Percentiles rank a stretch among this genome's conserved stretches.
Conservation (phyloP, 1,140 invertebrate genomes). For the Trichonephila clavata region DNA sequence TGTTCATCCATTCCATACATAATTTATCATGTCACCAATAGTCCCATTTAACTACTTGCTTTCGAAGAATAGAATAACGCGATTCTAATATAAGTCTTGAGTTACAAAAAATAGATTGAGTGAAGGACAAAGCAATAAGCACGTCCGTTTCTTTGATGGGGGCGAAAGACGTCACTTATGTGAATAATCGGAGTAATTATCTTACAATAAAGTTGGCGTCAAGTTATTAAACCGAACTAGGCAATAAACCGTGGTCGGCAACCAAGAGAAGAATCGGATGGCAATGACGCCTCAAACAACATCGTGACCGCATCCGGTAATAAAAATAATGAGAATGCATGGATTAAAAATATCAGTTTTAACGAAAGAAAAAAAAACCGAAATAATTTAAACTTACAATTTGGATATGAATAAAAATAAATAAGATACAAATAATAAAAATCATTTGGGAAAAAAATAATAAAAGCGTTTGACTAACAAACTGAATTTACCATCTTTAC, state of each 20-base stretch:
- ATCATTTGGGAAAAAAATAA: too few species aligned
- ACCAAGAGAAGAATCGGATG: neutral
- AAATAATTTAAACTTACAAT: too few species aligned
- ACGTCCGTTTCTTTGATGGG: slow-evolving; percentile 1
- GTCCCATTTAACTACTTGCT: too few species aligned
- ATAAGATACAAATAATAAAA: too few species aligned
- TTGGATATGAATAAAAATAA: too few species aligned
- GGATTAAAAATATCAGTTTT: neutral
- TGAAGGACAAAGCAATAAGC: neutral
- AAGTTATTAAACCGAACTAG: slow-evolving; percentile 22
- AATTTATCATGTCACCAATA: too few species aligned
- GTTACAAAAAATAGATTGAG: neutral
- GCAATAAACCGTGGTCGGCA: neutral
- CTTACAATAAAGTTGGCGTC: slow-evolving; percentile 18
- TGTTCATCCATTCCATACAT: too few species aligned
- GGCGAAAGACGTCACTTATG: neutral
- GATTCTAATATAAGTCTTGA: too few species aligned
- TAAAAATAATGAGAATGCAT: neutral
- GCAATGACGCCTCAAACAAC: neutral
- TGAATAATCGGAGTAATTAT: slow-evolving; percentile 44
- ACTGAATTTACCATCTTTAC: too few species aligned
- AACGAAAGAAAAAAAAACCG: neutral
- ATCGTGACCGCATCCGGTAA: slow-evolving; percentile 17
- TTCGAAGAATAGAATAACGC: too few species aligned
- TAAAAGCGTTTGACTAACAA: too few species aligned